Conservation (phyloP, 1,140 invertebrate species). For the Anthonomus grandis region DNA sequence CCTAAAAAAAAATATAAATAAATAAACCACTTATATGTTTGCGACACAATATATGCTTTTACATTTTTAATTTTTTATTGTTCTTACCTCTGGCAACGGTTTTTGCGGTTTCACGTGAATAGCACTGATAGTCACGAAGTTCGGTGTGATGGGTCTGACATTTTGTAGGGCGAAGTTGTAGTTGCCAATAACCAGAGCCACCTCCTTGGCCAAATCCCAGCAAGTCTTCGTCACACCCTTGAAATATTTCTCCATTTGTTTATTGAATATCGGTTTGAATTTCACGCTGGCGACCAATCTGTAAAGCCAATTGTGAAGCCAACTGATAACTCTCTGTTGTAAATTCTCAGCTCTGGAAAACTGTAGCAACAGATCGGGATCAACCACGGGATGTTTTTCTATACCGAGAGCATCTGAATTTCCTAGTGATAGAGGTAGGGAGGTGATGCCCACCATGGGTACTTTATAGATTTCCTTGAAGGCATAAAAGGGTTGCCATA, state of each 20-base stretch:
- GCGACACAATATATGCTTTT: neutral
- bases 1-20: conserved; percentile 33
- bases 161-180: conserved; percentile 49
- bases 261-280: neutral
- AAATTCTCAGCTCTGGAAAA: conserved; percentile 14
- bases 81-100: conserved; percentile 45
- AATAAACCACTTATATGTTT: neutral
- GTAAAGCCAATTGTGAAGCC: conserved; percentile 1
- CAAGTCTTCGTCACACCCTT: neutral
- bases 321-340: conserved; percentile 19
- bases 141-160: conserved; percentile 49
- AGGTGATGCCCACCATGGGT: conserved; percentile 30
- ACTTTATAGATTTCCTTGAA: conserved; percentile 31
- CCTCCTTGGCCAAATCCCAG: conserved; percentile 42
- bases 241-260: conserved; percentile 22
- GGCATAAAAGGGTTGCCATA: conserved; percentile 19
- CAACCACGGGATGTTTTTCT: conserved; percentile 24
- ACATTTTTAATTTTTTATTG: neutral
- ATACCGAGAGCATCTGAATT: conserved; percentile 19
- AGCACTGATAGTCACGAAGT: conserved; percentile 51
- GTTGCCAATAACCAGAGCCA: conserved; percentile 54
- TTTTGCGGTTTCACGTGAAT: conserved; percentile 49
- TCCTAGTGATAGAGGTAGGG: conserved; percentile 6
- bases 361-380: conserved; percentile 22
- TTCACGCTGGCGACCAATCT: neutral